Evolutionary conservation across 2,797 vertebrate genomes (phyloP).

Genomic region (Bovichtus diacanthus): DNA sequence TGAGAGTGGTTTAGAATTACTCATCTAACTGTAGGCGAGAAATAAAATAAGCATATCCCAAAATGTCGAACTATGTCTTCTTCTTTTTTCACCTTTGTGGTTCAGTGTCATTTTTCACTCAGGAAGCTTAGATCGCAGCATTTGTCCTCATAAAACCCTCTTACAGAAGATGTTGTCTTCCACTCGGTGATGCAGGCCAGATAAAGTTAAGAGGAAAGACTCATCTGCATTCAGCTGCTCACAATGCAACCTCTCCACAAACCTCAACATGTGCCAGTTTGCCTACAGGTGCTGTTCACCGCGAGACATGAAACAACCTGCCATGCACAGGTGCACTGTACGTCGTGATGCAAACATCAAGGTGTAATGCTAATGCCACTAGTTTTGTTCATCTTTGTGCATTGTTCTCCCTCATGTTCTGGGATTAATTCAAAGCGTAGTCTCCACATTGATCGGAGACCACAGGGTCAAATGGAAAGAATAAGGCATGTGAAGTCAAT

Average conservation of each 20-base stretch:
- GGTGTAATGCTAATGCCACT: conserved; percentile 35
- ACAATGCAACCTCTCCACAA: conserved; percentile 65
- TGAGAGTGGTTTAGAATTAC: not conserved
- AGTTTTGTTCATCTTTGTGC: conserved; percentile 21
- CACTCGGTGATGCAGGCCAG: not conserved
- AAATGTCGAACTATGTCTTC: not conserved
- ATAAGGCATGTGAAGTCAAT: conserved; percentile 72
- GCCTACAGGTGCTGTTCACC: conserved; percentile 69
- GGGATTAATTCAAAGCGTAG: conserved; percentile 28
- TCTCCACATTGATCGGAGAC: conserved; percentile 6
- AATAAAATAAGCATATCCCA: not conserved
- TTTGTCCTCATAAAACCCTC: conserved; percentile 14
- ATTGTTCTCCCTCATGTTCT: conserved; percentile 44
- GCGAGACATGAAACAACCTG: conserved; percentile 66
- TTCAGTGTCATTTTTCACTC: conserved; percentile 8
- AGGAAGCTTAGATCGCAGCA: not conserved
- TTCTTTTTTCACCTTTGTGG: not conserved
- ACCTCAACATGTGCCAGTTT: conserved; percentile 65
- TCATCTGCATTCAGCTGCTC: conserved; percentile 78
- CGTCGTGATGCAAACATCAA: conserved; percentile 38
- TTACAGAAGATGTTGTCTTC: not conserved
- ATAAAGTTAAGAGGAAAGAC: conserved; percentile 50
- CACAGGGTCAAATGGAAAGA: conserved; percentile 60
- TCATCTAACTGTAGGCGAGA: not conserved
- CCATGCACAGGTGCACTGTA: conserved; percentile 59